Evolutionary conservation across 2,888 invertebrate species (phyloP).

Genomic region (Lissocephala sabroskyi): DNA sequence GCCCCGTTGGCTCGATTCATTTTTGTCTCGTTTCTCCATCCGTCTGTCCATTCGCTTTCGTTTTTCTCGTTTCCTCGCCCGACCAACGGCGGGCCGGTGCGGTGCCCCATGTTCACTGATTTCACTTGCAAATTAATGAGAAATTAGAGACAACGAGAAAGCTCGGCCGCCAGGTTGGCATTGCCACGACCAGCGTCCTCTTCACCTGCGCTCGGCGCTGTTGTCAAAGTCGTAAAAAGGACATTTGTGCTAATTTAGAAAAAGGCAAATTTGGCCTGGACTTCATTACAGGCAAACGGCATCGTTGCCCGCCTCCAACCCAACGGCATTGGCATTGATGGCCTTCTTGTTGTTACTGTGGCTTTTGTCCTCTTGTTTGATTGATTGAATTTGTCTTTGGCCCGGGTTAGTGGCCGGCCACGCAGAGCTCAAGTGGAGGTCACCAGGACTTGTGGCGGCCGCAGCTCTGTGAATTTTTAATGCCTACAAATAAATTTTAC

Average conservation of each 20-base stretch:
- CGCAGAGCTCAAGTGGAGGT: neutral
- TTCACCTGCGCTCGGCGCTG: slow-evolving; percentile 11
- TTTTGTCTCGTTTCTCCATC: slow-evolving; percentile 23
- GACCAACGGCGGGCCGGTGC: slow-evolving; percentile 10
- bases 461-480: neutral
- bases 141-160: slow-evolving; percentile 65
- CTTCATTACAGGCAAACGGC: slow-evolving; percentile 65
- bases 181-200: slow-evolving; percentile 4
- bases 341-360: neutral
- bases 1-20: slow-evolving; percentile 47
- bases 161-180: slow-evolving; percentile 13
- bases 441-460: neutral
- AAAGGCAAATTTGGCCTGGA: slow-evolving; percentile 64
- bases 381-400: slow-evolving; percentile 59
- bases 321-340: slow-evolving; percentile 52
- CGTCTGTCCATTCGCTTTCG: slow-evolving; percentile 31
- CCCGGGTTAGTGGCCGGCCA: neutral
- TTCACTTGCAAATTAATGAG: slow-evolving; percentile 71
- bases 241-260: slow-evolving; percentile 67
- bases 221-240: slow-evolving; percentile 61
- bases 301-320: too few species aligned
- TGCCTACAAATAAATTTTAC: too few species aligned
- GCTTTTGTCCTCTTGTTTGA: slow-evolving; percentile 38
- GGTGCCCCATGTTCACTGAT: slow-evolving; percentile 63
- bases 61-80: slow-evolving; percentile 9